Base-by-base conservation (phyloP, 2,113 vertebrate species). In the Phalacrocorax pelagicus region DNA sequence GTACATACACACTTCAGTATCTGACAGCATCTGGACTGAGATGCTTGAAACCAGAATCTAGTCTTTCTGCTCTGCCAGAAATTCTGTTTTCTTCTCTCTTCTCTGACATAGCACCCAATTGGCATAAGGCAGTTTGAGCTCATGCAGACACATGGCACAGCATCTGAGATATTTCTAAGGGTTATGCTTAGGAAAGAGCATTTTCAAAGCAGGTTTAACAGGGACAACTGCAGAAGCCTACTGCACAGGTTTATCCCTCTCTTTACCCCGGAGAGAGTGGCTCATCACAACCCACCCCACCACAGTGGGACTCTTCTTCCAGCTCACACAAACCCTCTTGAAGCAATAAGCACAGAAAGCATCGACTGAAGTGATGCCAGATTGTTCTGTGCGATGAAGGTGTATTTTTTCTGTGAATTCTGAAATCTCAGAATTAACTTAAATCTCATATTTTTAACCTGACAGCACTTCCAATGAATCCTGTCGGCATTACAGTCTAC, bases 111-210 rank as follows among this genome's bases (percentile, higher is more conserved):
- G 44, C 51, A 40, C 13, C 44, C 11, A 7, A 44, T 17, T 3
- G 1, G 65, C 21, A 16, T 7, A 49, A 51, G 61, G 77, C 59
- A 58, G 44, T 7, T 12, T 22, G 36, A 58, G 78, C 46, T 89
- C 52, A 81, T 1, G 2, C 0, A 1, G 69, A n/a, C n/a, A 42
- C 24, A 19, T 1, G 2, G 34, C 8, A 0, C 36, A 6, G 18
- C 1, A 22, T 21, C 61, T 13, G 8, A 24, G 62, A 38, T 15
- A 30, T 22, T 38, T 65, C 29, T 20, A 63, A 70, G 49, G 6
- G 9, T 12, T 20, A 32, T 7, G 5, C 27, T 61, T 22, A 7
- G 13, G 58, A 58, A 72, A 65, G 30, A 40, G 34, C 59, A n/a
- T 66, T 84, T 73, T 72, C 52, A 46, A 54, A 42, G 38, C 38